A percentile compares a stretch with the other conserved stretches of the same genome.
phyloP scores from a whole-genome alignment of 2,888 invertebrate species.

The Nycteola revayana region DNA sequence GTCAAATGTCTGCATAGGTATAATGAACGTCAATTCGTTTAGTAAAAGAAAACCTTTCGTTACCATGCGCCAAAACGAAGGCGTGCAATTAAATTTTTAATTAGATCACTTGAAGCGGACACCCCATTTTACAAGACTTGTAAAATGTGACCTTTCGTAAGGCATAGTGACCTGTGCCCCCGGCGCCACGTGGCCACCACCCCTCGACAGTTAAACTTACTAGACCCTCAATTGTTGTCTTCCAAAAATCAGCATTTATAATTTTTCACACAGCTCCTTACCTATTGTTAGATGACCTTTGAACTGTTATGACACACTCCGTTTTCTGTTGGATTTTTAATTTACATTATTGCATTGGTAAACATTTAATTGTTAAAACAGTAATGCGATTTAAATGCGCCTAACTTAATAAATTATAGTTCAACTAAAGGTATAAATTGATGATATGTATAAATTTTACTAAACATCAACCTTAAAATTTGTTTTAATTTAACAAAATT shows the following conservation, averaged over 20 bases:
- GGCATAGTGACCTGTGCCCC: constrained; percentile 61
- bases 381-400: no score
- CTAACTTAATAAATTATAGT: no score
- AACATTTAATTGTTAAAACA: no score
- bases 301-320: constrained; percentile 39
- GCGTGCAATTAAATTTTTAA: no score
- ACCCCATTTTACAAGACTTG: constrained; percentile 42
- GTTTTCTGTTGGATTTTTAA: constrained; percentile 6
- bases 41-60: no score
- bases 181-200: constrained; percentile 61
- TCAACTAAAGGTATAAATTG: no score
- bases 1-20: no score
- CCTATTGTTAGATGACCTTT: constrained; percentile 15
- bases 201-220: constrained; percentile 36
- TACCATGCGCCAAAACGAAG: no score
- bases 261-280: constrained; percentile 44
- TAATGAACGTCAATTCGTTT: no score
- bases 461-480: no score
- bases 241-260: constrained; percentile 48
- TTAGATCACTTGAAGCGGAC: constrained; percentile 34
- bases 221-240: constrained; percentile 49
- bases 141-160: constrained; percentile 56
- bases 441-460: no score
- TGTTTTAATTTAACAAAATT: no score
- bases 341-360: neutral